Evolutionary conservation across 2,888 invertebrate genomes (phyloP), one percentile per base, ranked within the genome.

Genomic region (Habroteleia sp.): DNA sequence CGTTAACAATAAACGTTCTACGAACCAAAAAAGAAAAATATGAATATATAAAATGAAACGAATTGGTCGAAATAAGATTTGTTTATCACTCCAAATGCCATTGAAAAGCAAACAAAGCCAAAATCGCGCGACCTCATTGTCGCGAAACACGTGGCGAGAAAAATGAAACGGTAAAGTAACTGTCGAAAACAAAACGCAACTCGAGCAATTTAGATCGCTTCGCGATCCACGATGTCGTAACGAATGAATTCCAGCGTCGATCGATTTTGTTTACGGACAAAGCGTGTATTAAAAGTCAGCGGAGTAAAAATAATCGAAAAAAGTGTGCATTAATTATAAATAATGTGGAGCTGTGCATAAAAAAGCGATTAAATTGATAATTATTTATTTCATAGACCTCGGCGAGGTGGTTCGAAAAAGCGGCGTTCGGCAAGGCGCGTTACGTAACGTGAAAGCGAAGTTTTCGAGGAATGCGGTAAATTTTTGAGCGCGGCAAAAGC

Each of bases 111-210:
- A n/a, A n/a, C n/a, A n/a, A 46, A 50, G 50, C 11, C 33, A 8
- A 50, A 63, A 41, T 63, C 48, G 50, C 50, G 31, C 50, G 62
- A 63, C 62, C 48, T 41, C 62, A 20, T 50, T 50, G 39, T 31
- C 31, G 13, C 27, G 33, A 35, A 62, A 48, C 35, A 48, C 5
- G 39, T 25, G 31, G 13, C 14, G 56, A 37, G 37, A 56, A 66
- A 44, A 56, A 66, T 54, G 48, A 23, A 56, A 39, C 14, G 44
- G 17, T 65, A 31, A 44, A 54, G 23, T 41, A 48, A 56, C 23
- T 10, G 39, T 41, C 52, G 11, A 33, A 63, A 63, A 41, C 35
- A n/a, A n/a, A 23, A 13, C 35, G 16, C 20, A 41, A 33, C 29
- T 4, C 1, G 8, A 11, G 39, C 25, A 52, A 54, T 54, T 46